These are phyloP conservation scores for Malaclemys terrapin DNA, from an alignment of 2,113 vertebrate genomes.

Conservation along the genomic window DNA sequence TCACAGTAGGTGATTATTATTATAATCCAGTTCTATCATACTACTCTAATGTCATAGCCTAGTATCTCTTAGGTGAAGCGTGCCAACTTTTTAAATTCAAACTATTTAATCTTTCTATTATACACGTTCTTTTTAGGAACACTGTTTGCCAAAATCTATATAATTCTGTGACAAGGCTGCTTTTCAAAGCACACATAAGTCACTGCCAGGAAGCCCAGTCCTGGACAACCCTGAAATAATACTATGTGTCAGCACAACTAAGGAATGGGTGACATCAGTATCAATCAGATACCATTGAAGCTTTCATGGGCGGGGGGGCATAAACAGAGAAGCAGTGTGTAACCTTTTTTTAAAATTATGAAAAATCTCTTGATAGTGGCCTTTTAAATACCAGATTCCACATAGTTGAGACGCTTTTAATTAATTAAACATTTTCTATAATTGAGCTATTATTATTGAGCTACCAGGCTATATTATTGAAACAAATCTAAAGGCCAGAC, in stretches of 20 bases:
- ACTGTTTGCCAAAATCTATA: not conserved
- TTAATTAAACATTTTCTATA: conserved; percentile 29
- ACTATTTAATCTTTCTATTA: not conserved
- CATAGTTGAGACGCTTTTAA: not conserved
- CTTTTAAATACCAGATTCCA: conserved; percentile 38
- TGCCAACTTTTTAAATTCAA: not conserved
- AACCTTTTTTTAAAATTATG: not conserved
- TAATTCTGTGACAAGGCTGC: not conserved
- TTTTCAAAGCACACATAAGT: not conserved
- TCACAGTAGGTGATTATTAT: accelerated
- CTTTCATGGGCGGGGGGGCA: not conserved
- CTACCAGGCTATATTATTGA: conserved; percentile 3
- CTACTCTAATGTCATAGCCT: accelerated
- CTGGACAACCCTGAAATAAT: not conserved
- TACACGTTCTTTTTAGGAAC: not conserved
- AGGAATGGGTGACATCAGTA: not conserved
- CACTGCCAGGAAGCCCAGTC: not conserved
- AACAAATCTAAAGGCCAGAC: not conserved
- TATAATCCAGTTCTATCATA: not conserved
- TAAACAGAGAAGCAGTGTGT: not conserved
- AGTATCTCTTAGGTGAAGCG: not conserved
- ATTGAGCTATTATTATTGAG: not conserved
- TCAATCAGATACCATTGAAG: not conserved
- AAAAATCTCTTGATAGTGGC: conserved; percentile 6
- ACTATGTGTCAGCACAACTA: not conserved